Base-by-base conservation (phyloP, 1,140 invertebrate genomes). In the Diprion similis region DNA sequence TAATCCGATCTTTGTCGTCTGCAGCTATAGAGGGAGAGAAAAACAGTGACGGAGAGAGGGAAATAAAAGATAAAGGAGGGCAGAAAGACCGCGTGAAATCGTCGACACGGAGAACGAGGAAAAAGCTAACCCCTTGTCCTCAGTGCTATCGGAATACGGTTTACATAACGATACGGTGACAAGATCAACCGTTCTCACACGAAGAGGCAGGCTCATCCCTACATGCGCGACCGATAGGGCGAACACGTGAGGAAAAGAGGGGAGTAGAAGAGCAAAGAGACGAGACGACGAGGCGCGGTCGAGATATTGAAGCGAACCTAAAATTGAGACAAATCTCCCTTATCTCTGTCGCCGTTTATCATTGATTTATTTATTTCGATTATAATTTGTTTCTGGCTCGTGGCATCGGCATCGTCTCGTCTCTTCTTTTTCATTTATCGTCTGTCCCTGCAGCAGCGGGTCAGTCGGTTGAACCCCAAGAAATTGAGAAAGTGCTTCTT, bases 91-190 rank as follows among this genome's bases (percentile, higher is more conserved):
- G 24, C 24, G 24, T 37, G 24, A 37, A 37, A 37, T 37, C 24
- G 24, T 37, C 24, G 24, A 59, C 51, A 17, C 24, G 24, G 24
- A 37, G 24, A 37, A 37, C 24, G 51, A 59, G 51, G 11, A 15
- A 71, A 48, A 51, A 71, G 73, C 71, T 51, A 67, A 37, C 46
- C 51, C 70, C 24, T 68, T 73, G 70, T 67, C 76, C 68, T 79
- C 70, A 46, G 73, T 74, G 80, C 80, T 83, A 83, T 83, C 81
- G 78, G 78, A 80, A 80, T 79, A 76, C 24, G 76, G 77, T 80
- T 74, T 80, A 80, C 77, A 76, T 80, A 80, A 81, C 78, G 80
- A 80, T 80, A 80, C 76, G 73, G 8, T 17, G 51, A 59, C 51
- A 59, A 59, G 51, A 59, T 59, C 51, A 59, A 59, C 75, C 67